A percentile compares a stretch with the other conserved stretches of the same genome.
These are phyloP conservation scores for Heliothis subflexa DNA, from an alignment of 1,140 invertebrate species.

Conservation along the genomic window DNA sequence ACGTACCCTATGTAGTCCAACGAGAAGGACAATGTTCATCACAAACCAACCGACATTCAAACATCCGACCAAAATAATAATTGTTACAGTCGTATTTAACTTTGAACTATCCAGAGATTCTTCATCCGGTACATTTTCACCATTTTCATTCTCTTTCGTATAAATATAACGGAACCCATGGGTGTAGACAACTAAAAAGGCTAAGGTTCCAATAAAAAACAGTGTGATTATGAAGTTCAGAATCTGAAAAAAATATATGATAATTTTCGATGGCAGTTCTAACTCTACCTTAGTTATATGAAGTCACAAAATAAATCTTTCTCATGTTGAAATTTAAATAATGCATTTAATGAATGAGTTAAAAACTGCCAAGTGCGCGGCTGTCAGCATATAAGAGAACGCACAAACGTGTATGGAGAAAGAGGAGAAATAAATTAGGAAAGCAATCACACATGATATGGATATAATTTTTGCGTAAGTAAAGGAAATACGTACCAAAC, in stretches of 20 bases:
- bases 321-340: too few species aligned
- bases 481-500: conserved; percentile 45
- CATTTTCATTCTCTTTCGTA: background rate
- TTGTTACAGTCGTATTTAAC: background rate
- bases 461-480: background rate
- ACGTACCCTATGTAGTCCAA: conserved; percentile 61
- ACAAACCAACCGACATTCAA: conserved; percentile 55
- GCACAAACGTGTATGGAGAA: too few species aligned
- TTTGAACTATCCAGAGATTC: conserved; percentile 5
- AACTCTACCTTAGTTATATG: too few species aligned
- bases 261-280: too few species aligned
- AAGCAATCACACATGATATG: too few species aligned
- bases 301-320: too few species aligned
- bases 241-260: conserved; percentile 1
- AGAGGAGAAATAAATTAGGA: too few species aligned
- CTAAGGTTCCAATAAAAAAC: conserved; percentile 21
- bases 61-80: background rate
- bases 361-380: too few species aligned
- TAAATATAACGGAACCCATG: conserved; percentile 29
- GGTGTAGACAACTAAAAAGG: conserved; percentile 17
- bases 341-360: too few species aligned
- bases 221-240: conserved; percentile 31
- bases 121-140: background rate
- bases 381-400: too few species aligned
- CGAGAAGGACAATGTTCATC: conserved; percentile 55